Evolutionary conservation across 2,888 invertebrate genomes (phyloP).

Genomic region (Nemoura dubitans): DNA sequence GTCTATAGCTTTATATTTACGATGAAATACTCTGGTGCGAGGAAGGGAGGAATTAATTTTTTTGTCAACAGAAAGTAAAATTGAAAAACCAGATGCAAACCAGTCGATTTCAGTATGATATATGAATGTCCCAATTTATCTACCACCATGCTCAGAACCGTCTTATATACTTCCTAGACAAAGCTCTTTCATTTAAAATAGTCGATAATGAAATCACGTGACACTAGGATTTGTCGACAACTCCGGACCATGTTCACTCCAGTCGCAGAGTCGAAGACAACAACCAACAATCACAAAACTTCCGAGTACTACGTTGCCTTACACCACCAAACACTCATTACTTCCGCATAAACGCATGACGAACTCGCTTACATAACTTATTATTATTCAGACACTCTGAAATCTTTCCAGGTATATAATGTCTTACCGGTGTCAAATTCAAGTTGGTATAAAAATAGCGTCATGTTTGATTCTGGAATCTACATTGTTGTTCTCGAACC

Average conservation of each 20-base stretch:
- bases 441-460: not conserved
- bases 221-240: not conserved
- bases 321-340: not conserved
- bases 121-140: too few species aligned
- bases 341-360: not conserved
- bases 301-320: not conserved
- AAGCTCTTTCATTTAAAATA: not conserved
- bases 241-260: not conserved
- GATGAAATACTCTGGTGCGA: too few species aligned
- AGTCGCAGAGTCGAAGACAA: not conserved
- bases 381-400: not conserved
- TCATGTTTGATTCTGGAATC: not conserved
- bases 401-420: not conserved
- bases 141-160: too few species aligned
- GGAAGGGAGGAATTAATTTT: too few species aligned
- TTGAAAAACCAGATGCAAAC: too few species aligned
- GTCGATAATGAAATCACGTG: not conserved
- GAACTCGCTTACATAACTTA: not conserved
- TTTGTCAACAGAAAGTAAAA: too few species aligned
- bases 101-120: too few species aligned
- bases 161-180: not conserved
- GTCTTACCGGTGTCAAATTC: not conserved
- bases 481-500: not conserved
- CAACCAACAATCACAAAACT: not conserved
- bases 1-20: too few species aligned